Conservation (phyloP, 2,888 invertebrate genomes). For the Hirtodrosophila duncani region DNA sequence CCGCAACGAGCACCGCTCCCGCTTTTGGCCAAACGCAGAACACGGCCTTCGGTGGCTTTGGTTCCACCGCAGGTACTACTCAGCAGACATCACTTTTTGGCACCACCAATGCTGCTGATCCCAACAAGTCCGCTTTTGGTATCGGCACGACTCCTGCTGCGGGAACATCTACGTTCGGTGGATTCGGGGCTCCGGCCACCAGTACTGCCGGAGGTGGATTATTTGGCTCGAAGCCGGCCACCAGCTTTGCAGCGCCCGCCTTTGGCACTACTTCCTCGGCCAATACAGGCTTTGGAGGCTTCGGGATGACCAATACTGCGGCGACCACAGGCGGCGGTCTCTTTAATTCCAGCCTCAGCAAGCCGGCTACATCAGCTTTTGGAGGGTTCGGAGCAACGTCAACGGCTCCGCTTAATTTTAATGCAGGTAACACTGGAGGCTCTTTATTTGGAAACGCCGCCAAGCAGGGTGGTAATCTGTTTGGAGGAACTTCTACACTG, state of each 20-base stretch:
- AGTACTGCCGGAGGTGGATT: constrained; percentile 78
- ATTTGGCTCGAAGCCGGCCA: constrained; percentile 75
- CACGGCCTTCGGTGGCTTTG: constrained; percentile 77
- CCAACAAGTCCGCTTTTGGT: constrained; percentile 75
- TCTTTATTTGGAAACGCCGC: constrained; percentile 80
- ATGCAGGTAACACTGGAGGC: constrained; percentile 61
- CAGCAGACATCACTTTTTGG: constrained; percentile 74
- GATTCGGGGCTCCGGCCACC: constrained; percentile 74
- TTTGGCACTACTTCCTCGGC: constrained; percentile 75
- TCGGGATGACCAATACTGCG: constrained; percentile 61
- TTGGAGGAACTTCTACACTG: constrained; percentile 75
- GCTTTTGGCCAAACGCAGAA: constrained; percentile 76
- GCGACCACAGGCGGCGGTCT: constrained; percentile 64
- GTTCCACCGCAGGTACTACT: constrained; percentile 64
- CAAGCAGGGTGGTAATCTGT: constrained; percentile 76
- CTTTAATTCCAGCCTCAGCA: constrained; percentile 75
- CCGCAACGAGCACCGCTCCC: constrained; percentile 81
- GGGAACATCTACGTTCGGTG: constrained; percentile 76
- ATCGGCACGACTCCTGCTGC: constrained; percentile 62
- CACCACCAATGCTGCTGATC: constrained; percentile 74
- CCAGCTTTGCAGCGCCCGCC: constrained; percentile 77
- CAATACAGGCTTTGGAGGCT: constrained; percentile 72
- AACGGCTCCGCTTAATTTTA: constrained; percentile 76
- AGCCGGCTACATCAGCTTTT: constrained; percentile 80
- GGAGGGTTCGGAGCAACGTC: constrained; percentile 80